phyloP scores from a whole-genome alignment of 2,888 invertebrate species.

The Pogonocherus hispidulus region DNA sequence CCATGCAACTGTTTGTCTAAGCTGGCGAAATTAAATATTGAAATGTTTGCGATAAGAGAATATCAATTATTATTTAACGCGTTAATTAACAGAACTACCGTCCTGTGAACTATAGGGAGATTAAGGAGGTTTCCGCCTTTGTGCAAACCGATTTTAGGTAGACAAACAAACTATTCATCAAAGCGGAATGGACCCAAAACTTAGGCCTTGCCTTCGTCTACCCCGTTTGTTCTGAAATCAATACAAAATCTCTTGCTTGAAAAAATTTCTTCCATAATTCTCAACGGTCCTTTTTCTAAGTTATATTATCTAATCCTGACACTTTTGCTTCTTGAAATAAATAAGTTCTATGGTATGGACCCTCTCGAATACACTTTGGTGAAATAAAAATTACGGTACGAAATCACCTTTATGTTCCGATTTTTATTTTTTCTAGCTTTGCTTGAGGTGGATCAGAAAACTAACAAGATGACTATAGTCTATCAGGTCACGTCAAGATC shows the following conservation, averaged over 20 bases:
- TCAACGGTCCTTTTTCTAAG: too few relatives aligned
- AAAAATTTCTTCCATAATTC: too few relatives aligned
- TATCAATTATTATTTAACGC: slow-evolving; percentile 19
- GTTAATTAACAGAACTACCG: slow-evolving; percentile 18
- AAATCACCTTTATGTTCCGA: too few relatives aligned
- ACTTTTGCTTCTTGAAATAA: too few relatives aligned
- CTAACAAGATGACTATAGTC: too few relatives aligned
- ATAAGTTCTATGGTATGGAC: too few relatives aligned
- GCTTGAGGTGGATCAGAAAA: too few relatives aligned
- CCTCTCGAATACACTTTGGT: too few relatives aligned
- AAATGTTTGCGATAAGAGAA: slow-evolving; percentile 11
- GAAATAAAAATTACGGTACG: too few relatives aligned
- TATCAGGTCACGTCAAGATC: too few relatives aligned
- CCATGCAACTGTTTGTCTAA: not conserved
- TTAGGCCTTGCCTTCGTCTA: not conserved
- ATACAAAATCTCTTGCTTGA: not conserved
- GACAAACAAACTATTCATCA: slow-evolving; percentile 19
- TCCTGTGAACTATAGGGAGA: not conserved
- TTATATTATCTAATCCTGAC: too few relatives aligned
- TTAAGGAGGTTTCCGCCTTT: slow-evolving; percentile 10
- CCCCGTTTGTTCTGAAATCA: slow-evolving; percentile 11
- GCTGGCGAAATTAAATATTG: slow-evolving; percentile 7
- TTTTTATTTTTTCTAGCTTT: too few relatives aligned
- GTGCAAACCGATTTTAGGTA: slow-evolving; percentile 10
- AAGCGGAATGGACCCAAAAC: slow-evolving; percentile 3